Base-by-base conservation (phyloP, 2,113 vertebrate species). In the Sylvietta virens region DNA sequence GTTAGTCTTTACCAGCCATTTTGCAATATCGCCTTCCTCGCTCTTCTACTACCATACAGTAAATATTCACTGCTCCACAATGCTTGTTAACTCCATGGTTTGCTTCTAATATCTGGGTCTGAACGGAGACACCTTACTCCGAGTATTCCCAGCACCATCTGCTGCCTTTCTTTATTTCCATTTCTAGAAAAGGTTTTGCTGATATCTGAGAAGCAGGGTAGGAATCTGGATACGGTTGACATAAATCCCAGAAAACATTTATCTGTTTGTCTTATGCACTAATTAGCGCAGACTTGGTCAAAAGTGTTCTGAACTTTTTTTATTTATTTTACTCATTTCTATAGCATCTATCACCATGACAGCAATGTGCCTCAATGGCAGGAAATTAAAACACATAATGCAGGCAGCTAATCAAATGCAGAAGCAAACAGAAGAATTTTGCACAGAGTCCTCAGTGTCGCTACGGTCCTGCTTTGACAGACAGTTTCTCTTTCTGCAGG, bases 321-420 rank as follows among this genome's bases (percentile, higher is more conserved):
- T 87, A 87, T 97, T 95, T 97, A 91, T 96, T 97, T 96, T 74
- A 53, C 40, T 93, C 16, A 94, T 95, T 96, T 95, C 90, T 96
- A 72, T 66, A 91, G 92, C 89, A 74, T 91, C 92, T 91, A 91
- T 97, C 94, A 94, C 97, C 95, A 96, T 97, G 94, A 95, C 94
- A 97, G 97, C 95, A 87, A 78, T 14, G 78, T 51, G 94, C 71
- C 95, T 91, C 94, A 89, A 94, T 40, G 33, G 91, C 83, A 97
- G 96, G 90, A 97, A 96, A 97, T 97, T 97, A 97, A 97, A 97
- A 95, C 91, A 94, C 91, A 78, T 65, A 94, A 92, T 26, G 26
- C 93, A 96, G 95, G 82, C 96, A 94, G 94, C 89, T 97, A 96
- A 97, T 97, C 96, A 95, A 96, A 96, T 92, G 94, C 95, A 95